Evolutionary conservation across 2,113 vertebrate genomes (phyloP).

Genomic region (Scortum barcoo): DNA sequence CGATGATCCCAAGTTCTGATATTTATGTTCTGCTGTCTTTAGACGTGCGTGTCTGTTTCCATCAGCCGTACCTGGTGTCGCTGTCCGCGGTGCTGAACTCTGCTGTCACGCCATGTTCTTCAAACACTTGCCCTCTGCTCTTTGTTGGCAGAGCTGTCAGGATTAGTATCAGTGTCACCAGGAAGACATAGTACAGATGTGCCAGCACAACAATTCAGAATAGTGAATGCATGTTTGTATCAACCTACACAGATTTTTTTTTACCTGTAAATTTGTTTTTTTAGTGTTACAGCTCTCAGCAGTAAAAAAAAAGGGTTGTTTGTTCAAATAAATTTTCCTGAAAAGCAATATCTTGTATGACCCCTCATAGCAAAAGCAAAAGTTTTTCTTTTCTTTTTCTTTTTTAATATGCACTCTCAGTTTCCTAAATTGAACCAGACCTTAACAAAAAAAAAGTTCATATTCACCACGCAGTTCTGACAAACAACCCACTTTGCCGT

Average conservation of each 20-base stretch:
- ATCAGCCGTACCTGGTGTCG: slow-evolving; percentile 5
- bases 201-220: not conserved
- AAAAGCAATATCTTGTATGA: not conserved
- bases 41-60: not conserved
- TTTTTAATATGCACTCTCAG: not conserved
- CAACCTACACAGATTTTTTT: not conserved
- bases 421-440: not conserved
- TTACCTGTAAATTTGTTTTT: not conserved
- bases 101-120: slow-evolving; percentile 25
- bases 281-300: not conserved
- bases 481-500: not conserved
- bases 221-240: not conserved
- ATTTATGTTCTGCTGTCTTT: too few species aligned
- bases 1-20: not conserved
- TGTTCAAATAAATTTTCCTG: not conserved
- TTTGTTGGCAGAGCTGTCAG: slow-evolving; percentile 26
- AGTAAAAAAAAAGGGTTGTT: not conserved
- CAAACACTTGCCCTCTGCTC: slow-evolving; percentile 36
- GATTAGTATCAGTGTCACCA: slow-evolving; percentile 11
- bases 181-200: not conserved
- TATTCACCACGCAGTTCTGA: not conserved
- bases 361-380: too few species aligned
- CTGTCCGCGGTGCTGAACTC: slow-evolving; percentile 57
- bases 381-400: not conserved
- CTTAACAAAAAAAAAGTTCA: not conserved